These are phyloP conservation scores for Nematolebias whitei DNA, from an alignment of 2,113 vertebrate genomes.

Conservation along the genomic window DNA sequence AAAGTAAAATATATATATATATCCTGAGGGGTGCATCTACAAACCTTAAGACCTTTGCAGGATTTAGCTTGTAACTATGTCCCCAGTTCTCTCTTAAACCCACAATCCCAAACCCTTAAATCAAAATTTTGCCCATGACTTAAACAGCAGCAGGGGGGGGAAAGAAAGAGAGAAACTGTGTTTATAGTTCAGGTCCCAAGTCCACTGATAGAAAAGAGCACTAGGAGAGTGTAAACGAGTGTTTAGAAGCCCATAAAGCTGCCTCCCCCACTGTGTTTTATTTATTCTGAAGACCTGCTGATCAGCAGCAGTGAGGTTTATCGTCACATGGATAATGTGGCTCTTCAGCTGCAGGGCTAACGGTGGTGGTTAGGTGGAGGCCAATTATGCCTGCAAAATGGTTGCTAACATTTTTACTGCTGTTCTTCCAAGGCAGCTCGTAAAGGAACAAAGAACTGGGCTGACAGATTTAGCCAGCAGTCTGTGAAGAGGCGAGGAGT, in stretches of 20 bases:
- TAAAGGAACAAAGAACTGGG: conserved; percentile 56
- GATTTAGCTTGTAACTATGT: not conserved
- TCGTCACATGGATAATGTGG: conserved; percentile 37
- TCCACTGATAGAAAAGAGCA: conserved; percentile 44
- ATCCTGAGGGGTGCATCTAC: not conserved
- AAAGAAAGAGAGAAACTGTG: not conserved
- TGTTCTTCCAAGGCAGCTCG: conserved; percentile 50
- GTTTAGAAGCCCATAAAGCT: conserved; percentile 61
- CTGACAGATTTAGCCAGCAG: conserved; percentile 51
- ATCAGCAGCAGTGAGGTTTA: conserved; percentile 56
- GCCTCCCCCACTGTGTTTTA: conserved; percentile 31
- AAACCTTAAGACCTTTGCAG: not conserved
- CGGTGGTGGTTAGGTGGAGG: conserved; percentile 6
- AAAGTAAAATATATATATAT: not conserved
- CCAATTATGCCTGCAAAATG: conserved; percentile 54
- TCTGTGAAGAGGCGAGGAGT: conserved; percentile 12
- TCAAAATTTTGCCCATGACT: not conserved
- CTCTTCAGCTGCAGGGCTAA: conserved; percentile 38
- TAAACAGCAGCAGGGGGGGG: conserved; percentile 12
- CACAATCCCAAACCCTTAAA: not conserved
- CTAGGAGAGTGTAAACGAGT: not conserved
- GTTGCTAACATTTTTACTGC: conserved; percentile 59
- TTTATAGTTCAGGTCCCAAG: conserved; percentile 31
- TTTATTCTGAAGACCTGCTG: conserved; percentile 32
- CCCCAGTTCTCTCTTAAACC: not conserved